Conservation (phyloP, 2,888 invertebrate species). For the Octodonta nipae region DNA sequence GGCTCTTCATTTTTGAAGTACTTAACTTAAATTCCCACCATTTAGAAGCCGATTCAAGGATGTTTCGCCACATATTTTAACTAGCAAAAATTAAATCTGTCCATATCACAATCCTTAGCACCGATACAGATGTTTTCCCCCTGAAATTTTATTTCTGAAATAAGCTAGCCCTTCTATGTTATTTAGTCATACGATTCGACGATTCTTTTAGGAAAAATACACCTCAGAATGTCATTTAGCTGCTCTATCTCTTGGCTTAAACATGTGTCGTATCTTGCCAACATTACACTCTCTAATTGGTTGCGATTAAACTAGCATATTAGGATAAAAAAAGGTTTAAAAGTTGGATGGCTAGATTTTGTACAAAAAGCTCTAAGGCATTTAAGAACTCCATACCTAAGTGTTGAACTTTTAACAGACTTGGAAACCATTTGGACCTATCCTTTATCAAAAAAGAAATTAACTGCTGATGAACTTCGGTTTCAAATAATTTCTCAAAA, state of each 20-base stretch:
- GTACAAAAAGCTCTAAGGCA: constrained; percentile 13
- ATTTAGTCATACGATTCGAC: no score
- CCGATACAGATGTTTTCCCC: constrained; percentile 1
- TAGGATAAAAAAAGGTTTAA: constrained; percentile 6
- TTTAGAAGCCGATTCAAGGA: constrained; percentile 6
- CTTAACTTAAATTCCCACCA: constrained; percentile 6
- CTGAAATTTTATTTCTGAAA: no score
- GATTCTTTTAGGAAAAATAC: no score
- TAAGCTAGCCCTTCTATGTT: background rate
- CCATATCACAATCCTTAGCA: constrained; percentile 1
- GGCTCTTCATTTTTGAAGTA: constrained; percentile 5
- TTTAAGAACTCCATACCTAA: constrained; percentile 10
- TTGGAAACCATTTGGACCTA: constrained; percentile 1
- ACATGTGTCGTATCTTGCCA: constrained; percentile 3
- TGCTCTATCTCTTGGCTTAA: no score
- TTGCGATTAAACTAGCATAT: constrained; percentile 4
- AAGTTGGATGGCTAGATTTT: constrained; percentile 15
- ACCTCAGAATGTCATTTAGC: no score
- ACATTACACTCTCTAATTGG: constrained; percentile 3
- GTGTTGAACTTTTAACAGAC: constrained; percentile 2
- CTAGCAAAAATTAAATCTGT: constrained; percentile 6
- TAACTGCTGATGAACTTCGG: constrained; percentile 5
- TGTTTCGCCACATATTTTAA: constrained; percentile 5
- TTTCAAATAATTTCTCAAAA: constrained; percentile 15
- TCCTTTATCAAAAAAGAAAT: constrained; percentile 6